phyloP scores from a whole-genome alignment of 2,888 invertebrate genomes.

The Siphlonurus alternatus region DNA sequence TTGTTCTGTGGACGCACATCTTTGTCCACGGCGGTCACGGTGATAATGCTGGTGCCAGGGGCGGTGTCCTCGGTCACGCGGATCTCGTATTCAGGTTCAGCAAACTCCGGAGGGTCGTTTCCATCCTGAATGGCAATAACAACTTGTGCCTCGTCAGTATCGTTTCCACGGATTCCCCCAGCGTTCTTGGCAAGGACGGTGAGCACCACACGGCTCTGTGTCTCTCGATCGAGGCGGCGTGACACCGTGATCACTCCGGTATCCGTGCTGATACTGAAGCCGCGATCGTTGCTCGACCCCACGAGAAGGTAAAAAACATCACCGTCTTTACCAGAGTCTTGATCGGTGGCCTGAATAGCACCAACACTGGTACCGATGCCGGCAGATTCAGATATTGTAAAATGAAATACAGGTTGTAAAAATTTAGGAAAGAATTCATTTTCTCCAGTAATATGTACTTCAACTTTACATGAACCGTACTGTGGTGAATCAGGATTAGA shows the following conservation, averaged over 20 bases:
- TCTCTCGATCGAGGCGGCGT: slow-evolving; percentile 65
- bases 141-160: slow-evolving; percentile 89
- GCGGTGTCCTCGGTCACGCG: slow-evolving; percentile 63
- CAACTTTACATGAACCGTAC: slow-evolving; percentile 53
- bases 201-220: slow-evolving; percentile 72
- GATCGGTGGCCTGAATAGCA: slow-evolving; percentile 71
- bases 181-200: slow-evolving; percentile 90
- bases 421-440: slow-evolving; percentile 84
- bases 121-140: slow-evolving; percentile 89
- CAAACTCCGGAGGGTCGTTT: slow-evolving; percentile 88
- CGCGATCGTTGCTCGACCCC: slow-evolving; percentile 81
- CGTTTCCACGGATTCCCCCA: slow-evolving; percentile 85
- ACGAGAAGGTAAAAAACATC: slow-evolving; percentile 82
- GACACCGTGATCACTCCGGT: slow-evolving; percentile 74
- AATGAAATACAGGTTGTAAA: slow-evolving; percentile 75
- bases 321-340: slow-evolving; percentile 75
- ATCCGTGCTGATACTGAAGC: slow-evolving; percentile 69
- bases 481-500: slow-evolving; percentile 73
- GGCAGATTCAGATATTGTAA: slow-evolving; percentile 84
- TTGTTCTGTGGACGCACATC: slow-evolving; percentile 83
- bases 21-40: slow-evolving; percentile 76
- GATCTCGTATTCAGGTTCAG: slow-evolving; percentile 58
- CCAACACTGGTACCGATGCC: slow-evolving; percentile 74
- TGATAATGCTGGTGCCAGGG: slow-evolving; percentile 53
- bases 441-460: slow-evolving; percentile 63